Conservation (phyloP, 2,113 vertebrate genomes). For the Cinclus mexicanus region DNA sequence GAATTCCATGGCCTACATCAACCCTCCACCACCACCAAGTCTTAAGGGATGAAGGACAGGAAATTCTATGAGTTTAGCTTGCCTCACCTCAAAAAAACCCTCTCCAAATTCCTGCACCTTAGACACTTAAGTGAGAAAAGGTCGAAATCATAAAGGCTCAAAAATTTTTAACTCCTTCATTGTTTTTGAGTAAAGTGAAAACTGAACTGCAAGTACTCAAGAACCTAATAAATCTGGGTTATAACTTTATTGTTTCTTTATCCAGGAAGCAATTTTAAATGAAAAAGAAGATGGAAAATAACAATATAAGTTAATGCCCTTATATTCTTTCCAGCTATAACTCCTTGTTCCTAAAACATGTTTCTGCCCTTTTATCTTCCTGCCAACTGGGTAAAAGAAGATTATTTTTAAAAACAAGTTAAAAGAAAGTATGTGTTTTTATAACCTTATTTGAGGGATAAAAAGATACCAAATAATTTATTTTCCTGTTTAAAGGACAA, state of each 20-base stretch:
- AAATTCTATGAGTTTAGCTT: neutral
- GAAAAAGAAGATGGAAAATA: neutral
- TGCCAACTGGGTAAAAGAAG: neutral
- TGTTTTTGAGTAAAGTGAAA: neutral
- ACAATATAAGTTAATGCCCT: neutral
- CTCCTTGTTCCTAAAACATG: neutral
- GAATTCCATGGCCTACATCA: neutral
- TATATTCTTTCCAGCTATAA: neutral
- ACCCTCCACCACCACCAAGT: neutral
- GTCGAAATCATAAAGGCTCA: neutral
- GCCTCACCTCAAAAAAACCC: neutral
- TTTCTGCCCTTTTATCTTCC: neutral
- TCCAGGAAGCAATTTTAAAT: neutral
- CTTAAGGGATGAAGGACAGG: neutral
- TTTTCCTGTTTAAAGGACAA: neutral
- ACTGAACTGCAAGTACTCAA: neutral
- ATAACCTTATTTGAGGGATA: neutral
- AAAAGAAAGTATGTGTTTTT: neutral
- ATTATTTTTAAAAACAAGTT: neutral
- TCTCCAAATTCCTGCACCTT: neutral
- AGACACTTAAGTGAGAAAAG: neutral
- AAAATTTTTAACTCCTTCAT: neutral
- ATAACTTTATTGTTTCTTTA: neutral
- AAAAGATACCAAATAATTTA: neutral
- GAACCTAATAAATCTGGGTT: neutral